These are phyloP conservation scores for Tetraneura akinire DNA, from an alignment of 1,140 invertebrate species.

Conservation along the genomic window DNA sequence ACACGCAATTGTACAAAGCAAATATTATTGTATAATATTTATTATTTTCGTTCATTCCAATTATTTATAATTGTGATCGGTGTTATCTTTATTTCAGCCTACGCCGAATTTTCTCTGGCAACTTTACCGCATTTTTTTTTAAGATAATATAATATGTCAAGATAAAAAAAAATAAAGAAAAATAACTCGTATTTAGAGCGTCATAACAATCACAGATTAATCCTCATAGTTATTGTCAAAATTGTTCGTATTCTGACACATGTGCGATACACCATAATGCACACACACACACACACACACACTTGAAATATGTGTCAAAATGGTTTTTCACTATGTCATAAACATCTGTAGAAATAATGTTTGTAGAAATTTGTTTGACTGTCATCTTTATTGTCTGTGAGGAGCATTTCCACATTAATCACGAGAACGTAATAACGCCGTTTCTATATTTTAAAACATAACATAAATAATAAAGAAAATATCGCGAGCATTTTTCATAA, in stretches of 20 bases:
- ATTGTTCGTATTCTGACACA: neutral
- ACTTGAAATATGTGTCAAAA: conserved; percentile 27
- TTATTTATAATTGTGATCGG: too few species aligned
- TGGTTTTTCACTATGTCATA: neutral
- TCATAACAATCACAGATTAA: conserved; percentile 16
- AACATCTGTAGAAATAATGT: conserved; percentile 29
- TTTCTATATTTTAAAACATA: too few species aligned
- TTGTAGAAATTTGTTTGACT: neutral
- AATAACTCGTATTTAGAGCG: neutral
- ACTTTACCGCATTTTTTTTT: neutral
- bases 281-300: neutral
- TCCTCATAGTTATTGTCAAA: neutral
- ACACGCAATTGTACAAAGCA: neutral
- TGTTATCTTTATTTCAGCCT: too few species aligned
- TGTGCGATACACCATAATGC: neutral
- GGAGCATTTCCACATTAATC: too few species aligned
- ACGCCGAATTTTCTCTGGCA: conserved; percentile 18
- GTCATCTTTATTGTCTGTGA: neutral
- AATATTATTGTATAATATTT: neutral
- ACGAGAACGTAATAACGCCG: too few species aligned
- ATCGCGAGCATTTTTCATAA: neutral
- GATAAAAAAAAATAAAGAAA: neutral
- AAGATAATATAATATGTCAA: neutral
- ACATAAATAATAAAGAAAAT: too few species aligned
- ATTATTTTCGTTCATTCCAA: too few species aligned